These are phyloP conservation scores for Meganola albula DNA, from an alignment of 2,888 invertebrate species.

Conservation along the genomic window DNA sequence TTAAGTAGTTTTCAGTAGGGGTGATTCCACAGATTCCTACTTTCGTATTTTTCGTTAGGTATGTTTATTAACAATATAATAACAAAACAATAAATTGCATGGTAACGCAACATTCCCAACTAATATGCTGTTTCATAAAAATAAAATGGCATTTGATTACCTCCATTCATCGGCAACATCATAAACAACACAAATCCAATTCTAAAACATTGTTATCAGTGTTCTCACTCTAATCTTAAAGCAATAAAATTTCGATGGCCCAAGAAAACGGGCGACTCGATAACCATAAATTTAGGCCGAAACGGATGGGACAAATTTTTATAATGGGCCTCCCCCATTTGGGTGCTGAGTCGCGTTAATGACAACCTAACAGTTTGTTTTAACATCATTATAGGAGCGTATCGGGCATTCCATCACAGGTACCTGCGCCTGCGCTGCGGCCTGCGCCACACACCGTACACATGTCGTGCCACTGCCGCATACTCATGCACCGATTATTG, in stretches of 20 bases:
- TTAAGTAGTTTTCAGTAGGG: too few relatives aligned
- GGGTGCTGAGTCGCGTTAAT: constrained; percentile 69
- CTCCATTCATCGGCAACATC: constrained; percentile 51
- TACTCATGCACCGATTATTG: constrained; percentile 29
- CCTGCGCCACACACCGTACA: constrained; percentile 39
- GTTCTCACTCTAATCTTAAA: constrained; percentile 71
- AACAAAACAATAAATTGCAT: too few relatives aligned
- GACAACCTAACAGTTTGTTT: constrained; percentile 77
- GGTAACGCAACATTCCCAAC: too few relatives aligned
- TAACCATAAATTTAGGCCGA: constrained; percentile 74
- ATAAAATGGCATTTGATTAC: constrained; percentile 34
- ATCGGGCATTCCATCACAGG: constrained; percentile 72
- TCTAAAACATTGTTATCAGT: constrained; percentile 72
- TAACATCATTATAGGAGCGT: constrained; percentile 76
- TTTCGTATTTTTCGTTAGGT: too few relatives aligned
- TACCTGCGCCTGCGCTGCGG: constrained; percentile 56
- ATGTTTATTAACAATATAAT: too few relatives aligned
- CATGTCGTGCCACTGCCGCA: constrained; percentile 40
- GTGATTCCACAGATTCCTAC: too few relatives aligned
- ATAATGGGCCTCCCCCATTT: constrained; percentile 75
- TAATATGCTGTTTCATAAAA: constrained; percentile 23
- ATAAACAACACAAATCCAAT: constrained; percentile 56
- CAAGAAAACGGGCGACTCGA: constrained; percentile 69
- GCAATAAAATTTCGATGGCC: constrained; percentile 71
- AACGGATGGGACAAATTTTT: constrained; percentile 78